phyloP scores from a whole-genome alignment of 1,140 invertebrate genomes.

The Drosophila paulistorum region DNA sequence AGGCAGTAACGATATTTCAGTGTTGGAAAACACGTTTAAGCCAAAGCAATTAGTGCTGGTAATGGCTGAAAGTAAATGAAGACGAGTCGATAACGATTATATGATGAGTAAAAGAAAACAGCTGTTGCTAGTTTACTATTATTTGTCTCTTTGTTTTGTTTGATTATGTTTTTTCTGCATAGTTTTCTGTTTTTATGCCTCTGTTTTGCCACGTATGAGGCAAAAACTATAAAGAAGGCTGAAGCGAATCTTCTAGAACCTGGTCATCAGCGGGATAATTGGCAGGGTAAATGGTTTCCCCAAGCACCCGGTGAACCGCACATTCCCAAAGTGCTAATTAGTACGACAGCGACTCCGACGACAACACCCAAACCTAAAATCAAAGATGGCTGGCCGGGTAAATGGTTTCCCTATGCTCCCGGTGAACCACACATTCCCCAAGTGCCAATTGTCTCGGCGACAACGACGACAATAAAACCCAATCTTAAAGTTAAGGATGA shows the following conservation, averaged over 20 bases:
- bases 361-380: neutral
- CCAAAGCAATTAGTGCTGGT: no score
- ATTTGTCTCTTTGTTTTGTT: slow-evolving; percentile 40
- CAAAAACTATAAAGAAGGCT: slow-evolving; percentile 16
- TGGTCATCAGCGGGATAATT: slow-evolving; percentile 26
- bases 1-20: neutral
- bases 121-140: slow-evolving; percentile 24
- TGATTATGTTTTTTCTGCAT: slow-evolving; percentile 36
- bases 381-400: neutral
- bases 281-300: slow-evolving; percentile 68
- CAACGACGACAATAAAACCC: neutral
- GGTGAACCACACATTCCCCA: slow-evolving; percentile 2
- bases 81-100: neutral
- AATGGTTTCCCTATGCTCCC: slow-evolving; percentile 6
- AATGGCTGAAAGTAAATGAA: neutral
- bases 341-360: neutral
- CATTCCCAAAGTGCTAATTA: neutral
- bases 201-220: slow-evolving; percentile 18
- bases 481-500: neutral
- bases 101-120: neutral
- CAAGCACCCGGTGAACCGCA: slow-evolving; percentile 44
- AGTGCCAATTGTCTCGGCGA: neutral
- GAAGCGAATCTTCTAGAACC: neutral
- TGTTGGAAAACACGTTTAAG: no score
- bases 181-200: slow-evolving; percentile 32